Evolutionary conservation across 30 jellyfish, hydroid and myxozoan species (phyloP).

Genomic region (Aurelia coerulea): DNA sequence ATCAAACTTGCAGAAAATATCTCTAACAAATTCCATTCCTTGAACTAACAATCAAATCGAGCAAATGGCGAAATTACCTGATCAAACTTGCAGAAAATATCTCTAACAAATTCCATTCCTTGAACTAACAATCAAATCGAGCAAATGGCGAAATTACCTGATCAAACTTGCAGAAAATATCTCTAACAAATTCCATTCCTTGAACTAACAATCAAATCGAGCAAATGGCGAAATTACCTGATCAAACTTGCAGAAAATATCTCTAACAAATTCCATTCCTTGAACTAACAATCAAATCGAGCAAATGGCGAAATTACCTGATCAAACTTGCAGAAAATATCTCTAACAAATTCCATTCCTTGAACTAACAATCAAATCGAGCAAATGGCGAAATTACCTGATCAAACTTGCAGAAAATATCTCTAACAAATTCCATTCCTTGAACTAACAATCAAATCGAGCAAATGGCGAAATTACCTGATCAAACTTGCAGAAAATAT

Average conservation of each 20-base stretch:
- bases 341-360: constrained; percentile 95
- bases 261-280: constrained; percentile 95
- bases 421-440: constrained; percentile 95
- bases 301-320: constrained; percentile 46
- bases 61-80: constrained; percentile 46
- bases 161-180: constrained; percentile 85
- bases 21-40: constrained; percentile 95
- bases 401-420: constrained; percentile 85
- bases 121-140: too few relatives aligned
- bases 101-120: constrained; percentile 95
- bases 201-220: too few relatives aligned
- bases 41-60: too few relatives aligned
- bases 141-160: constrained; percentile 46
- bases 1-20: constrained; percentile 85
- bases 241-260: constrained; percentile 85
- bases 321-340: constrained; percentile 85
- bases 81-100: constrained; percentile 85
- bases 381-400: constrained; percentile 46
- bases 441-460: too few relatives aligned
- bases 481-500: constrained; percentile 85
- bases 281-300: too few relatives aligned
- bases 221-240: constrained; percentile 46
- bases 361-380: too few relatives aligned
- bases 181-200: constrained; percentile 95
- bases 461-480: constrained; percentile 46